Evolutionary conservation across 2,113 vertebrate genomes (phyloP), one percentile per base, ranked within the genome.

Genomic region (Pyrgilauda ruficollis): DNA sequence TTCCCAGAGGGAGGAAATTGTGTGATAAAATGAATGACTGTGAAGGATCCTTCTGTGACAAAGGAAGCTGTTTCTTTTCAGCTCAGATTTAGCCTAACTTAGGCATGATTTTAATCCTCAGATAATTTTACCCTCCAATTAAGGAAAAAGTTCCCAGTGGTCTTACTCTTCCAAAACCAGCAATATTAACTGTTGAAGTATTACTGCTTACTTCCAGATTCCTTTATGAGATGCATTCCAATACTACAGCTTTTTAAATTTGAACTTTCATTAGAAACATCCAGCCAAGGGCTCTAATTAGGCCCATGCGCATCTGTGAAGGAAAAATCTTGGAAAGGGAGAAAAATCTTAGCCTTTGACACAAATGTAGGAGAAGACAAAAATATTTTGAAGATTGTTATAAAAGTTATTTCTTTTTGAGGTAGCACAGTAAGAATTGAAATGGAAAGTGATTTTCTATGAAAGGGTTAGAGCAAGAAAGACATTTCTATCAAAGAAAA

Each of bases 401-500:
- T 21, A 56, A 30, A 82, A 87, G 66, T 61, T 75, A 10, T 78
- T 94, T 89, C 10, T 70, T 72, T 93, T 78, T 70, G 61, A 46
- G 84, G 19, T 8, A 79, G 6, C 0, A 1, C 5, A 5, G 50
- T 73, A 88, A 86, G 43, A 67, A 84, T 66, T 88, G 86, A 95
- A 92, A 85, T 52, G 5, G 74, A 69, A 95, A 90, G 19, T 83
- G 22, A 73, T 85, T 94, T 82, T 87, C 77, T 37, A 15, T 91
- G 41, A 82, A 91, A 85, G 43, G 6, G 30, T 94, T 85, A 82
- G 74, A 80, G 11, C 9, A 94, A 76, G 53, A 94, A 91, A 93
- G 70, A 90, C 13, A 68, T 89, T 94, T 93, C 28, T 82, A 35
- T 96, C 74, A 94, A 93, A 91, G 58, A 35, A 93, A 93, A 94